These are phyloP conservation scores for Enoplosus armatus DNA, from an alignment of 2,797 vertebrate species.

Conservation along the genomic window DNA sequence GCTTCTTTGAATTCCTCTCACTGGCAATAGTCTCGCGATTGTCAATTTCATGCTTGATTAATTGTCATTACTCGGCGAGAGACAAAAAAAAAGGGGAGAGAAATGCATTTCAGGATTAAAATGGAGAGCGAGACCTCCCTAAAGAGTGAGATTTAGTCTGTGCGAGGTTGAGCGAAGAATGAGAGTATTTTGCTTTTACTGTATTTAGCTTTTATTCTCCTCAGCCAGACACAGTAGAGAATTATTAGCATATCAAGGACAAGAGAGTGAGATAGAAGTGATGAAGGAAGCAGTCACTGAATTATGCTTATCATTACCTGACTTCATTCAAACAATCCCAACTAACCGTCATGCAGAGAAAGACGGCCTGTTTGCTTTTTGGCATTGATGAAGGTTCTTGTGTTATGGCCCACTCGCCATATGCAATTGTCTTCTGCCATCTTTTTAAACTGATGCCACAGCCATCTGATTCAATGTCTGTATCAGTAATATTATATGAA, in stretches of 20 bases:
- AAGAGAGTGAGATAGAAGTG: conserved; percentile 5
- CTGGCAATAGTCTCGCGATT: conserved; percentile 79
- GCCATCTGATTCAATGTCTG: conserved; percentile 23
- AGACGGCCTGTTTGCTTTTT: background rate
- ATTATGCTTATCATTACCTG: conserved; percentile 14
- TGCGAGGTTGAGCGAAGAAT: conserved; percentile 47
- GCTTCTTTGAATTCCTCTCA: conserved; percentile 82
- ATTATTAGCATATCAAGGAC: conserved; percentile 7
- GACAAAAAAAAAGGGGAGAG: conserved; percentile 73
- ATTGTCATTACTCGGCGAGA: conserved; percentile 83
- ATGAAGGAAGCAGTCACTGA: conserved; percentile 29
- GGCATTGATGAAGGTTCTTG: conserved; percentile 15
- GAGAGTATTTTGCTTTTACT: conserved; percentile 54
- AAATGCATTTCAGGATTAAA: conserved; percentile 80
- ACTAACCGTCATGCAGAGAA: background rate
- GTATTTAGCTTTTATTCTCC: conserved; percentile 44
- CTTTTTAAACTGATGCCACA: conserved; percentile 30
- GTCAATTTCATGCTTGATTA: conserved; percentile 90
- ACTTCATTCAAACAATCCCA: background rate
- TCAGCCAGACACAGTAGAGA: conserved; percentile 5
- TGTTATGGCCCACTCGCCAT: background rate
- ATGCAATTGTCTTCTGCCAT: background rate
- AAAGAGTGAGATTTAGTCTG: conserved; percentile 68
- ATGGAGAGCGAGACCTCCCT: conserved; percentile 75
- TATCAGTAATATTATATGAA: conserved; percentile 42